Evolutionary conservation across 2,888 invertebrate genomes (phyloP).

Genomic region (Drosophila paramelanica): DNA sequence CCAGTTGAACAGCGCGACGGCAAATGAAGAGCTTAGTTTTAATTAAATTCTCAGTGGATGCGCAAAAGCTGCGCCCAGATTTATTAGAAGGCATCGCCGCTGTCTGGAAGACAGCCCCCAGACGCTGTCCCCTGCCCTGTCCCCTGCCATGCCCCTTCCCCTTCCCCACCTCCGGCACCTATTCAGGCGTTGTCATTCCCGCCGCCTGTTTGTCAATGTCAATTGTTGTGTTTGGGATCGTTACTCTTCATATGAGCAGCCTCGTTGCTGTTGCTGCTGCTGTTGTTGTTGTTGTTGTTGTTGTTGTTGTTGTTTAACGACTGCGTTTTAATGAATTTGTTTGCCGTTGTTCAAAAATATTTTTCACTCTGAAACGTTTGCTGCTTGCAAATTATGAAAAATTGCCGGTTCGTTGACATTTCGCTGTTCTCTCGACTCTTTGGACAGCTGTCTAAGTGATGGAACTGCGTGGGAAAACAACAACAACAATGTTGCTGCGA

Average conservation of each 20-base stretch:
- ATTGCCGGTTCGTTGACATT: conserved; percentile 49
- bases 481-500: background rate
- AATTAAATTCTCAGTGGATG: conserved; percentile 68
- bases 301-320: conserved; percentile 10
- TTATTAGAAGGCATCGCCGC: conserved; percentile 50
- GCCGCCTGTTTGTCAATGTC: conserved; percentile 63
- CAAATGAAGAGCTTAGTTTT: conserved; percentile 73
- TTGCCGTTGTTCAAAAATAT: conserved; percentile 42
- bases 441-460: conserved; percentile 34
- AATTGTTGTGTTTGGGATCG: conserved; percentile 59
- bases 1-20: conserved; percentile 26
- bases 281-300: conserved; percentile 1
- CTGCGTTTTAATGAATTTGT: conserved; percentile 55
- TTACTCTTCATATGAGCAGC: conserved; percentile 59
- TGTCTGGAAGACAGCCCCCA: conserved; percentile 27
- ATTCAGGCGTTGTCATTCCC: conserved; percentile 18
- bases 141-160: too few relatives aligned
- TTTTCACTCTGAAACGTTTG: conserved; percentile 34
- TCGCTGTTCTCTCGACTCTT: conserved; percentile 3
- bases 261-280: background rate
- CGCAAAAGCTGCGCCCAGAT: conserved; percentile 56
- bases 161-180: background rate
- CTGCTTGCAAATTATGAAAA: conserved; percentile 49
- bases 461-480: conserved; percentile 49
- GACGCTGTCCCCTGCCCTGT: background rate